Conservation (phyloP, 1,140 invertebrate genomes). For the Bombus sylvicola region DNA sequence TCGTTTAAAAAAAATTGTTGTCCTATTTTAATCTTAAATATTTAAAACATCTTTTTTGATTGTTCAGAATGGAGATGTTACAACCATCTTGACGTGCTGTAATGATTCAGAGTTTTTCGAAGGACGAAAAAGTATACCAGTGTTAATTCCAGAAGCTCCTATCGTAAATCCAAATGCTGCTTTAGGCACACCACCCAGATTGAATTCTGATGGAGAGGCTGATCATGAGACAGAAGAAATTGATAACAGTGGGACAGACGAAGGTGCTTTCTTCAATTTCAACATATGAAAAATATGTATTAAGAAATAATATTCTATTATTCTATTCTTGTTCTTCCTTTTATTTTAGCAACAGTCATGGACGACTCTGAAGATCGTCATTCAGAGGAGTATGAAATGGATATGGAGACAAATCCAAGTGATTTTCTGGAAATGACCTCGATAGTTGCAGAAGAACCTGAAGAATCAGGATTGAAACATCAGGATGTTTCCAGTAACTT, state of each 20-base stretch:
- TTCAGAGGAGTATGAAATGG: constrained; percentile 81
- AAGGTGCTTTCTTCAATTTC: constrained; percentile 67
- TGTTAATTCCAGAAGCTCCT: constrained; percentile 80
- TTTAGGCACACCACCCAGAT: constrained; percentile 80
- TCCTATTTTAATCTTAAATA: neutral
- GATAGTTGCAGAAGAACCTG: constrained; percentile 77
- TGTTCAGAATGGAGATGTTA: constrained; percentile 27
- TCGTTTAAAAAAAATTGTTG: neutral
- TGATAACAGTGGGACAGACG: constrained; percentile 78
- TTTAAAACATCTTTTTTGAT: neutral
- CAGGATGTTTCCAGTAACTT: neutral
- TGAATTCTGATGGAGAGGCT: constrained; percentile 79
- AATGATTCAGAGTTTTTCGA: constrained; percentile 70
- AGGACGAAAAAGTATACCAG: constrained; percentile 78
- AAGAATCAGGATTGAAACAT: constrained; percentile 59
- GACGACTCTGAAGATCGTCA: constrained; percentile 78
- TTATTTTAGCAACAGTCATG: constrained; percentile 48
- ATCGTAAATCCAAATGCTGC: constrained; percentile 82
- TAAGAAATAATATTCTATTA: neutral
- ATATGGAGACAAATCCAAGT: constrained; percentile 82
- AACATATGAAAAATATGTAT: neutral
- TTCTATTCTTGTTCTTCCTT: neutral
- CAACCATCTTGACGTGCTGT: constrained; percentile 20
- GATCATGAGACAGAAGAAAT: constrained; percentile 79
- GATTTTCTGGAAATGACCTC: constrained; percentile 80